Evolutionary conservation across 2,888 invertebrate genomes (phyloP), one percentile per base, ranked within the genome.

Genomic region (Caenorhabditis uteleia): DNA sequence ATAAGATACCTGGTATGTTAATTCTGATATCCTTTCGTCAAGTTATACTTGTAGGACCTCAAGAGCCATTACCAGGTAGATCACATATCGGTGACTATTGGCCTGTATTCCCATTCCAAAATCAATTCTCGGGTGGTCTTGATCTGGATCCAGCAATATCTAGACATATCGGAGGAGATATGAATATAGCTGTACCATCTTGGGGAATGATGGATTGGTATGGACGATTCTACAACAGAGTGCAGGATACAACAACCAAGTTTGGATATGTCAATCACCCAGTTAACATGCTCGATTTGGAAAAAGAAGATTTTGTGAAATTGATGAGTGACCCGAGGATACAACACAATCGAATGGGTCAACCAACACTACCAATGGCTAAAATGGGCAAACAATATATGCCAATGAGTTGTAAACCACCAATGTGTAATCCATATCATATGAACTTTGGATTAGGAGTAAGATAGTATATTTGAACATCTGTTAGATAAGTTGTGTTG

Each of bases 141-240:
- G 77, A 77, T 60, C 46, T 77, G 33, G 77, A 77, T 68, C 77
- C 77, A 16, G 68, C 76, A 2, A 77, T 70, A 39, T 75, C 76
- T 45, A 59, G 77, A 76, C 76, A 76, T 55, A 72, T 77, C 38
- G 77, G 77, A 66, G 77, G 77, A 8, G 77, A 77, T 47, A 51
- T 77, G 51, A 77, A 77, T 53, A 48, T 77, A 14, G 74, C 77
- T 10, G 70, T 77, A 5, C 77, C 77, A 3, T 73, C 75, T 0
- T 77, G 75, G 75, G 77, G 77, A 8, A 75, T 77, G 60, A 23
- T 77, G 26, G 77, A 77, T 55, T 71, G 77, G 34, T 75, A 70
- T 43, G 77, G 77, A 8, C 57, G 75, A 12, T 72, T 70, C 65
- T 74, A 70, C 50, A 74, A 70, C 61, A 62, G 74, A 42, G 65